phyloP scores from a whole-genome alignment of 1,140 invertebrate genomes.

The Wiebesia pumilae region DNA sequence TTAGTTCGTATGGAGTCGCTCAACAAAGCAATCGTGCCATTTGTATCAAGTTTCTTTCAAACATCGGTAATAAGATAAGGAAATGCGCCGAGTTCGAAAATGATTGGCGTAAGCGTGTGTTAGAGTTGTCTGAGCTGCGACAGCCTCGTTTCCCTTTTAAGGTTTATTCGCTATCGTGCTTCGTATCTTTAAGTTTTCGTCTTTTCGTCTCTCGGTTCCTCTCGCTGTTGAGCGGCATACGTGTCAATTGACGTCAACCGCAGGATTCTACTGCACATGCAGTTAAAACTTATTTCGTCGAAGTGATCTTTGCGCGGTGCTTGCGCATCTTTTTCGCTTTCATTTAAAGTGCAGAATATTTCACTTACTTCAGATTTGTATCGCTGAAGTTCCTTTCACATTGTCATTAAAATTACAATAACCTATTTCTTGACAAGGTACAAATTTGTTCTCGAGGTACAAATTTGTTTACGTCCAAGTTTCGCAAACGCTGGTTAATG shows the following conservation, averaged over 20 bases:
- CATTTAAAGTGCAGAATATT: neutral
- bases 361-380: neutral
- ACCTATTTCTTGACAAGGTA: no score
- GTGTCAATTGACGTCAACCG: neutral
- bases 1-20: neutral
- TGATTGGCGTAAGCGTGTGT: conserved; percentile 25
- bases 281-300: neutral
- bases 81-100: conserved; percentile 3
- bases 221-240: neutral
- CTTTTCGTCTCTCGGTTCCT: neutral
- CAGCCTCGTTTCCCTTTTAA: conserved; percentile 31
- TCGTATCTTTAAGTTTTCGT: neutral
- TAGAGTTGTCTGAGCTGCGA: conserved; percentile 11
- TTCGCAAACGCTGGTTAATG: no score
- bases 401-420: neutral
- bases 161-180: neutral
- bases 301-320: neutral
- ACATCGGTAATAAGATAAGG: neutral
- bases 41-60: conserved; percentile 13
- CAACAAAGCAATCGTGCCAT: neutral
- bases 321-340: neutral
- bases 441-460: no score
- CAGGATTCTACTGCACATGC: neutral
- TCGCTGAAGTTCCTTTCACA: neutral
- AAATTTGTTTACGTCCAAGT: no score